phyloP scores from a whole-genome alignment of 2,888 invertebrate species.

The Rambutsinella grinnellia region DNA sequence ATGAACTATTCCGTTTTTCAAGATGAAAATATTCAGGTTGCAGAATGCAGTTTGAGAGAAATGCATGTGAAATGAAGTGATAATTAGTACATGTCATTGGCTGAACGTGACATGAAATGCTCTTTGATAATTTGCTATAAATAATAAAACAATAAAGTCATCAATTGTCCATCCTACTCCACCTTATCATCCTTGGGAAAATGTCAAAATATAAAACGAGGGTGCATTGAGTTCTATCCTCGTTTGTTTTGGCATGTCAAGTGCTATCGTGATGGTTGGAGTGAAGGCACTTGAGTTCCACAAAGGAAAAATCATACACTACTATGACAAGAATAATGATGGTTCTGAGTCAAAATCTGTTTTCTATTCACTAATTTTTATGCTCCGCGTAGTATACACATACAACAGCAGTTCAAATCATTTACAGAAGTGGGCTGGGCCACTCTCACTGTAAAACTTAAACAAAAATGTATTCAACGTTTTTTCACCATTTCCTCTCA shows the following conservation, averaged over 20 bases:
- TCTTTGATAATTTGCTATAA: neutral
- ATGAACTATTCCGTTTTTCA: neutral
- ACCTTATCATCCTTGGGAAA: neutral
- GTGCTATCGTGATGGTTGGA: conserved; percentile 11
- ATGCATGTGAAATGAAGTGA: too few species aligned
- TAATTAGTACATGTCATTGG: neutral
- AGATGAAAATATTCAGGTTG: too few species aligned
- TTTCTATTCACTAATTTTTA: neutral
- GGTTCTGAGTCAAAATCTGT: neutral
- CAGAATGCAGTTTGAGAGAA: too few species aligned
- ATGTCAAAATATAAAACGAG: neutral
- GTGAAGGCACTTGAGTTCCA: neutral
- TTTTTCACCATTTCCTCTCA: conserved; percentile 46
- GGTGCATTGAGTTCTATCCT: conserved; percentile 27
- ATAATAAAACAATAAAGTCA: neutral
- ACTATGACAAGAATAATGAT: neutral
- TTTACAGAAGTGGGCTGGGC: conserved; percentile 35
- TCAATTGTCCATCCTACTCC: neutral
- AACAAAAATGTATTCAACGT: neutral
- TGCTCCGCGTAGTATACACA: too few species aligned
- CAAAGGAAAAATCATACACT: neutral
- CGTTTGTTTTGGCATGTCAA: conserved; percentile 52
- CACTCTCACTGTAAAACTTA: neutral
- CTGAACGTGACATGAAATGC: neutral
- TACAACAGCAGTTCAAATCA: conserved; percentile 1